Base-by-base conservation (phyloP, 2,797 vertebrate genomes). In the Lacerta viridis region DNA sequence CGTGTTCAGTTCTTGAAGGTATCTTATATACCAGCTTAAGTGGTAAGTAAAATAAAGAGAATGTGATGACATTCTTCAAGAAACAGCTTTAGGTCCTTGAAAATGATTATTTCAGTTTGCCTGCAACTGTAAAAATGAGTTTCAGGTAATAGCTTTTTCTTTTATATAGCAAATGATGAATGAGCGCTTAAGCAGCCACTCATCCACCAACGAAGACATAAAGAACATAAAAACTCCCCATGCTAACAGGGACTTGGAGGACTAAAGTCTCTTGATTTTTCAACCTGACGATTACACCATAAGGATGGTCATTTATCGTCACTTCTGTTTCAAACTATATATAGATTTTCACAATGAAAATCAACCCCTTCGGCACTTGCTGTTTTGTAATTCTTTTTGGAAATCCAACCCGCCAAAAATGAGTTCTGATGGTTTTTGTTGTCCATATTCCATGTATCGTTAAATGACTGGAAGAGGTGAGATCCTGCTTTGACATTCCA, bases 131-230 rank as follows among this genome's bases (percentile, higher is more conserved):
- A 97, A 97, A 97, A 97, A 96, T 97, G 96, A 96, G 94, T 97
- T 96, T 97, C 94, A 95, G 96, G 95, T 97, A 97, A 97, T 96
- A 96, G 96, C 95, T 97, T 97, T 89, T 97, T 97, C 97, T 96
- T 97, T 96, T 96, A 97, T 97, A 96, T 95, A 93, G 96, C 96
- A 96, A 97, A 94, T 97, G 96, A 97, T 95, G 94, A 97, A 97
- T 94, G 96, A 96, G 89, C 93, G 95, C 95, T 97, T 97, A 97
- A 97, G 96, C 95, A 97, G 94, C 93, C 95, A 96, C 95, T 97
- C 96, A 97, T 97, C 96, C 94, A 97, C 94, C 96, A 97, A 96
- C 93, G 87, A 95, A 97, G 94, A 96, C 94, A 96, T 95, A 94
- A 95, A 94, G 96, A 96, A 96, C 94, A 96, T 96, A 96, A 95